Evolutionary conservation across 2,113 vertebrate genomes (phyloP), one percentile per base, ranked within the genome.

Genomic region (Oreochromis spilurus): DNA sequence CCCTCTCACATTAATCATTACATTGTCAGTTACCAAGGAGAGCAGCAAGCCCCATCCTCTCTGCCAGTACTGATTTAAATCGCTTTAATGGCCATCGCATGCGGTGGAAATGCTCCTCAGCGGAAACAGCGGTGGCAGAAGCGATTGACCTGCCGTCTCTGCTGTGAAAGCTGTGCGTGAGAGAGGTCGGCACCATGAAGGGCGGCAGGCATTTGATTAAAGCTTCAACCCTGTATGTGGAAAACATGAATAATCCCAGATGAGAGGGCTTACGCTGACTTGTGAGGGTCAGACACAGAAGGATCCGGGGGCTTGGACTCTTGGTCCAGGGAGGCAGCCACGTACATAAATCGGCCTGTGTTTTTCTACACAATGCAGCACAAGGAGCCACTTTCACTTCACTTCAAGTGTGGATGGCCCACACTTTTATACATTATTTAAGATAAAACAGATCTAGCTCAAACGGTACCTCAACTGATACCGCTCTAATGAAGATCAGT

Each of bases 221-320:
- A 92, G 82, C 85, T 82, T 85, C 88, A 50, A 72, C 84, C 48
- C 75, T 60, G 81, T 89, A 87, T 88, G 84, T 88, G 58, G 79
- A 91, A 52, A 93, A 95, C 89, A 88, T 84, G 90, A 95, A 94
- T 94, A 93, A 93, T 92, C 92, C 90, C 62, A 88, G 85, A 86
- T 79, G 82, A 95, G 88, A 88, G 85, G 67, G 82, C 83, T 86
- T 89, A 84, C 80, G 52, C 79, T 83, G 90, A 91, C 87, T 91
- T 79, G 78, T 83, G 81, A 86, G 81, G 77, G 90, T 91, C 88
- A 85, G 62, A 65, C 62, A 45, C 13, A 80, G 50, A 90, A 40
- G n/a, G 36, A 58, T 82, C 54, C 29, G 43, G 79, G 79, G 91
- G 75, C 79, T 75, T 88, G 72, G 79, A 80, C 50, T 79, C 72